A percentile compares a stretch with the other conserved stretches of the same genome.
These are phyloP conservation scores for Urophycis tenuis DNA, from an alignment of 2,797 vertebrate genomes.

Conservation along the genomic window DNA sequence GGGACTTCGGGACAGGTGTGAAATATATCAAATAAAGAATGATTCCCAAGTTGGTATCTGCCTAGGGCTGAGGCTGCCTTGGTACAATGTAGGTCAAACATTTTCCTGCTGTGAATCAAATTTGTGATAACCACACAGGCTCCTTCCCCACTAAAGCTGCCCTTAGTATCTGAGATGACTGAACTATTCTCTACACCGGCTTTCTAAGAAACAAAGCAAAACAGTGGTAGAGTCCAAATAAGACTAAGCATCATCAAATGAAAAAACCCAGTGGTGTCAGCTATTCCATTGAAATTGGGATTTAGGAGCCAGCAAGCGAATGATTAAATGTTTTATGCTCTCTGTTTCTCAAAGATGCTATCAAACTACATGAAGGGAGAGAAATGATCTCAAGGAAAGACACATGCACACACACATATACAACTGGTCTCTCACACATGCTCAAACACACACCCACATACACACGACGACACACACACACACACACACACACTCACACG, in stretches of 20 bases:
- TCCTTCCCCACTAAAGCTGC: background rate
- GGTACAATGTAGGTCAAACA: slow-evolving; percentile 28
- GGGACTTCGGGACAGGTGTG: slow-evolving; percentile 13
- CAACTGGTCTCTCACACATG: too few species aligned
- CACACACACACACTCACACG: background rate
- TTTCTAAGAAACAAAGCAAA: background rate
- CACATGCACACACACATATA: too few species aligned
- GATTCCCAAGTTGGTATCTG: slow-evolving; percentile 34
- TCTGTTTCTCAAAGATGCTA: background rate
- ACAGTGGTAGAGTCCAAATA: background rate
- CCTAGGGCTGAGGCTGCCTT: slow-evolving; percentile 23
- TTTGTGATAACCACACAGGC: slow-evolving; percentile 13
- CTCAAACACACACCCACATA: too few species aligned
- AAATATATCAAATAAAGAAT: slow-evolving; percentile 14
- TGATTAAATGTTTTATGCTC: background rate
- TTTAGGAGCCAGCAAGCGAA: background rate
- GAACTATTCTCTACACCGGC: background rate
- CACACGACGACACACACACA: background rate
- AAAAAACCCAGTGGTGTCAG: background rate
- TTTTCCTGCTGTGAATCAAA: slow-evolving; percentile 24
- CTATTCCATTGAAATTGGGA: background rate
- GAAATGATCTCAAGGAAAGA: background rate
- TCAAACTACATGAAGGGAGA: background rate
- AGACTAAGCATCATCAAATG: background rate
- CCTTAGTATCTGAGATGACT: background rate